phyloP scores from a whole-genome alignment of 1,140 invertebrate genomes.

The Aleiodes sp. region DNA sequence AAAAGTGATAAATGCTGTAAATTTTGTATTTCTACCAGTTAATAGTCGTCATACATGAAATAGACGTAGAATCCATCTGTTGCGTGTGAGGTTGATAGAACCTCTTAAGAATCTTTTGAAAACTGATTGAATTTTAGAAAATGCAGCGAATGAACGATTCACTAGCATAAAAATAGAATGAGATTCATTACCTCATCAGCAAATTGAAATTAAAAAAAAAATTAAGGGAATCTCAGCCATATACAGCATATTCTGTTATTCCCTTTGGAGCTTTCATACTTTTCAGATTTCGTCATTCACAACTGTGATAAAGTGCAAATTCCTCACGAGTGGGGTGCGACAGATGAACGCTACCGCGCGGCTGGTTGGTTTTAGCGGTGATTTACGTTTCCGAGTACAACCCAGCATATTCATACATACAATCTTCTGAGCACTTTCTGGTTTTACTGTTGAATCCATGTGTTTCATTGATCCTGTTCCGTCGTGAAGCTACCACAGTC shows the following conservation, averaged over 20 bases:
- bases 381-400: background rate
- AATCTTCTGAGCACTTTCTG: background rate
- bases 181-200: no score
- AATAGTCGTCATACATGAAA: no score
- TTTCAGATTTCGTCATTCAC: background rate
- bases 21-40: no score
- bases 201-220: no score
- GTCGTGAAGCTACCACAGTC: background rate
- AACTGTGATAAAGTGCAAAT: constrained; percentile 12
- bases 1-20: no score
- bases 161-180: no score
- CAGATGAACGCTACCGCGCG: background rate
- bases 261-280: background rate
- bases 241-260: background rate
- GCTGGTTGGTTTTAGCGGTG: background rate
- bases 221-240: no score
- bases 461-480: background rate
- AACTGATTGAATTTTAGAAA: no score
- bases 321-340: background rate
- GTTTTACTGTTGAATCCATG: background rate
- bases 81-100: no score
- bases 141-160: no score
- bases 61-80: no score
- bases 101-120: no score
- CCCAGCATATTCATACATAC: constrained; percentile 14